A percentile compares a stretch with the other conserved stretches of the same genome.
These are phyloP conservation scores for Biston stratarius DNA, from an alignment of 2,888 invertebrate genomes.

Conservation along the genomic window DNA sequence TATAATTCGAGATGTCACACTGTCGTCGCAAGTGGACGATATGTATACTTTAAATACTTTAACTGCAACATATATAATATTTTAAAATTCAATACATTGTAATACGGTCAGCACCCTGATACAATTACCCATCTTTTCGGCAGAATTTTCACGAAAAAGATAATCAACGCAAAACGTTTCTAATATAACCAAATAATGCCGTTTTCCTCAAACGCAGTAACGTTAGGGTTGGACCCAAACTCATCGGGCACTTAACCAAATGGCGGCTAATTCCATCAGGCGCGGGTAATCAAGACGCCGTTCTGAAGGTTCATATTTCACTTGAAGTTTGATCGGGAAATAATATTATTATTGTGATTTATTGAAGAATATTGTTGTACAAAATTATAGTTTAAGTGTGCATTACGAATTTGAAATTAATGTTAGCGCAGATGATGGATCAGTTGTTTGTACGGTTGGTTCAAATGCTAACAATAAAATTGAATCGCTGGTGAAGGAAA, in stretches of 20 bases:
- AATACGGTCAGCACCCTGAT: too few relatives aligned
- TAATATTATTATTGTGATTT: slow-evolving; percentile 37
- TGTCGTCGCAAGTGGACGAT: too few relatives aligned
- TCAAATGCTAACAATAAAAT: too few relatives aligned
- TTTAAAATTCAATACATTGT: too few relatives aligned
- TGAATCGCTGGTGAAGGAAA: too few relatives aligned
- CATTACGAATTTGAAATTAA: not conserved
- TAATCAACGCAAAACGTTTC: slow-evolving; percentile 17
- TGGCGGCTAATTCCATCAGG: slow-evolving; percentile 41
- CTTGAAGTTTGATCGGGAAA: slow-evolving; percentile 29
- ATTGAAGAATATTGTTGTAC: slow-evolving; percentile 40
- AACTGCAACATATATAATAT: too few relatives aligned
- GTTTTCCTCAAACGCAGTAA: slow-evolving; percentile 31
- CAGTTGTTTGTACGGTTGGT: not conserved
- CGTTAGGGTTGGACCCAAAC: slow-evolving; percentile 28
- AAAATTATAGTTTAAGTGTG: not conserved
- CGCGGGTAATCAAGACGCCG: slow-evolving; percentile 36
- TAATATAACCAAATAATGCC: slow-evolving; percentile 28
- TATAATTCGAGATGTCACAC: too few relatives aligned
- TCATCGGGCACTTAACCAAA: slow-evolving; percentile 37
- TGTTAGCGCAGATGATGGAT: not conserved
- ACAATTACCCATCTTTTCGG: too few relatives aligned
- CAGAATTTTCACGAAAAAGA: slow-evolving; percentile 3
- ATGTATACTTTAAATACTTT: too few relatives aligned
- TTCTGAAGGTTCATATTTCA: slow-evolving; percentile 31